phyloP scores from a whole-genome alignment of 2,888 invertebrate species.

The Lymantria monacha region DNA sequence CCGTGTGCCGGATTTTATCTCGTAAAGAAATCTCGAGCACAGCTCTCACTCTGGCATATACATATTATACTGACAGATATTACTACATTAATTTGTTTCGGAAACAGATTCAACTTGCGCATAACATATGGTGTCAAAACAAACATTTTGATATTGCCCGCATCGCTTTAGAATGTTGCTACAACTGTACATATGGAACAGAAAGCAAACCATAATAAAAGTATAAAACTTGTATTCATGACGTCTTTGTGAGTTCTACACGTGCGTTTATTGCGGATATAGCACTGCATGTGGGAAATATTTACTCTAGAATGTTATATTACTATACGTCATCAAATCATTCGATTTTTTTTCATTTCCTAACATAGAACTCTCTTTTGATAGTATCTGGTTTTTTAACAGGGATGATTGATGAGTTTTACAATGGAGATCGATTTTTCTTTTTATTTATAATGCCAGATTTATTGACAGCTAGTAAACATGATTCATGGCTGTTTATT shows the following conservation, averaged over 20 bases:
- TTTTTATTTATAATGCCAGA: too few relatives aligned
- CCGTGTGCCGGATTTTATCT: too few relatives aligned
- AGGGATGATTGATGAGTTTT: too few relatives aligned
- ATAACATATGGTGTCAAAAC: background rate
- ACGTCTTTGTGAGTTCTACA: constrained; percentile 35
- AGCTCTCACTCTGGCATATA: too few relatives aligned
- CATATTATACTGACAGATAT: too few relatives aligned
- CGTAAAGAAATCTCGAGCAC: too few relatives aligned
- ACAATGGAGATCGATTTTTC: too few relatives aligned
- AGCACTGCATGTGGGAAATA: constrained; percentile 35
- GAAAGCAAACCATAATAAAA: constrained; percentile 42
- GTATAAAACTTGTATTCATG: constrained; percentile 34
- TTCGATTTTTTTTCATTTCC: background rate
- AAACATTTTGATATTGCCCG: background rate
- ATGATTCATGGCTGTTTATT: too few relatives aligned
- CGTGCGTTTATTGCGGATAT: constrained; percentile 46
- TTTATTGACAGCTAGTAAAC: too few relatives aligned
- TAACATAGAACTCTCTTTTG: background rate
- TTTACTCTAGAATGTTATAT: constrained; percentile 22
- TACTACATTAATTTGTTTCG: background rate
- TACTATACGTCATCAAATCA: constrained; percentile 5
- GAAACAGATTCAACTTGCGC: background rate
- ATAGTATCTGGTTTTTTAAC: too few relatives aligned
- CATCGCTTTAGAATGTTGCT: background rate
- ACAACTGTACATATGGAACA: constrained; percentile 10